These are phyloP conservation scores for Etheostoma perlongum DNA, from an alignment of 2,797 vertebrate species.

Conservation along the genomic window DNA sequence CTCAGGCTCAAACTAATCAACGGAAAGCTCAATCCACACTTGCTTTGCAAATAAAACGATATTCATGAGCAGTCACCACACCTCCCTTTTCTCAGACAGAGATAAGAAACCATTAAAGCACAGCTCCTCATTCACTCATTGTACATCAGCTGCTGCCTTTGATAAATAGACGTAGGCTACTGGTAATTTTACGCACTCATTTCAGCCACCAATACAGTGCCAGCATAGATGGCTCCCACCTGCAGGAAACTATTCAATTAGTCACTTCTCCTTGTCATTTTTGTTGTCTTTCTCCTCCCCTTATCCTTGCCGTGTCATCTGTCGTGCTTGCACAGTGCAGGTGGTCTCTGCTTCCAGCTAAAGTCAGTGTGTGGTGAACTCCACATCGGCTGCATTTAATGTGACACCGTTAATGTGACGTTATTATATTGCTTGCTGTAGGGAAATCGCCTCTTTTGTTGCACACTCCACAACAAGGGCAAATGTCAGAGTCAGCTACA, in stretches of 20 bases:
- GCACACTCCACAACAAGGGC: constrained; percentile 9
- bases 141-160: constrained; percentile 17
- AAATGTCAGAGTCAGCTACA: constrained; percentile 47
- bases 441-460: constrained; percentile 18
- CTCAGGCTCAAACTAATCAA: constrained; percentile 39
- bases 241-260: constrained; percentile 54
- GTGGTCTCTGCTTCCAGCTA: constrained; percentile 44
- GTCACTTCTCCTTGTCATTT: constrained; percentile 54
- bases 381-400: constrained; percentile 11
- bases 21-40: constrained; percentile 31
- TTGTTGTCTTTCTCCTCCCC: constrained; percentile 21
- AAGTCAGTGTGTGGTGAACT: constrained; percentile 13
- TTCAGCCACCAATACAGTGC: constrained; percentile 26
- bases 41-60: constrained; percentile 51
- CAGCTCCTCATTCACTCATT: constrained; percentile 23
- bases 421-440: constrained; percentile 22
- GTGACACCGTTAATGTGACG: constrained; percentile 7
- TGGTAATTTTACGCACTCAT: constrained; percentile 40
- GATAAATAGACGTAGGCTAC: constrained; percentile 44
- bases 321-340: constrained; percentile 41
- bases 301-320: constrained; percentile 34
- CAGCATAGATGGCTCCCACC: constrained; percentile 43
- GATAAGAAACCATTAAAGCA: constrained; percentile 44
- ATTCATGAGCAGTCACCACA: constrained; percentile 56
- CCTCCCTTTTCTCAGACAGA: constrained; percentile 14